Evolutionary conservation across 2,888 invertebrate species (phyloP).

Genomic region (Athripsodes cinereus): DNA sequence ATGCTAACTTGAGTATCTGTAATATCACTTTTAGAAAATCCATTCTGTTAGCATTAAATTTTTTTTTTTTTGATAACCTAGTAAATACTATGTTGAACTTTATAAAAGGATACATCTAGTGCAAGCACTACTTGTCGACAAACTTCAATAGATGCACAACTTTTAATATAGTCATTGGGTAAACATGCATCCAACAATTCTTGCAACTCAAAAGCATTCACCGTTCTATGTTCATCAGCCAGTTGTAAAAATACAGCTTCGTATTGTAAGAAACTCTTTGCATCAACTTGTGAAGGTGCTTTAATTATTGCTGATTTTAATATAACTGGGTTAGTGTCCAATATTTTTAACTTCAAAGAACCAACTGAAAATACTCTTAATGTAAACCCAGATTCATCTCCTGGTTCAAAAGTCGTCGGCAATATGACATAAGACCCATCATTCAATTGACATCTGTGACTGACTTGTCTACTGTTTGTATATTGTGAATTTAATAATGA

Average conservation of each 20-base stretch:
- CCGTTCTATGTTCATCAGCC: conserved; percentile 85
- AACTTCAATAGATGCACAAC: conserved; percentile 87
- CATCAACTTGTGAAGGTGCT: conserved; percentile 63
- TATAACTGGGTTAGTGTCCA: conserved; percentile 61
- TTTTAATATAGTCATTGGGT: conserved; percentile 91
- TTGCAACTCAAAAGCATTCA: conserved; percentile 86
- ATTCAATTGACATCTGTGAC: conserved; percentile 70
- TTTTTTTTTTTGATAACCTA: too few relatives aligned
- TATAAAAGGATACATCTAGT: conserved; percentile 71
- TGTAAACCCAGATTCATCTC: conserved; percentile 85
- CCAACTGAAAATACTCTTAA: conserved; percentile 75
- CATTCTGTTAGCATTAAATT: too few relatives aligned
- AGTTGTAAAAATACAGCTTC: conserved; percentile 85
- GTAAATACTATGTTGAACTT: too few relatives aligned
- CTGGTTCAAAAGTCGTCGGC: conserved; percentile 87
- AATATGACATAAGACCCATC: conserved; percentile 78
- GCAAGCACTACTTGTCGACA: conserved; percentile 85
- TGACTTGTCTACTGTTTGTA: conserved; percentile 86
- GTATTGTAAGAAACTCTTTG: conserved; percentile 75
- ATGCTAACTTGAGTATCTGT: too few relatives aligned
- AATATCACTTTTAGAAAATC: too few relatives aligned
- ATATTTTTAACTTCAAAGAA: conserved; percentile 66
- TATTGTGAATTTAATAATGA: conserved; percentile 86
- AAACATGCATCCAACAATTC: conserved; percentile 85
- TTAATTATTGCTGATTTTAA: conserved; percentile 70